Evolutionary conservation across 2,888 invertebrate genomes (phyloP), one percentile per base, ranked within the genome.

Genomic region (Heterodera filipjevi): DNA sequence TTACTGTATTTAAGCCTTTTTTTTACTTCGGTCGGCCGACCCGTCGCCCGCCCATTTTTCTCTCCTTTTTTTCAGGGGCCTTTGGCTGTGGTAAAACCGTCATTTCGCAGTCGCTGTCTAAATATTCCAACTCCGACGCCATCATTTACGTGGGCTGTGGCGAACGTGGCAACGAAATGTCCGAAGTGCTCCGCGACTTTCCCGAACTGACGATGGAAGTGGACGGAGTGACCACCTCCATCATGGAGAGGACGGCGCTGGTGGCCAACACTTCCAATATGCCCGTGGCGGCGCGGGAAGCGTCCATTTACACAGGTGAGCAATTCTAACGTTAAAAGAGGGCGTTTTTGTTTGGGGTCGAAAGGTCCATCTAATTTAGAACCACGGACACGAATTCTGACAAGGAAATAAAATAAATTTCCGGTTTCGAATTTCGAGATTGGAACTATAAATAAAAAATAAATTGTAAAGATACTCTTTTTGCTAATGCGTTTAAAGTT

Each of bases 81-180:
- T 99, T 99, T 92, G 99, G 99, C 91, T 99, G 99, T 91, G 99
- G 99, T 87, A 99, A 99, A 92, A 99, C 99, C 90, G 99, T 99
- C 89, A 99, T 99, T 91, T 99, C 98, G 10, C 99, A 99, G 91
- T 95, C 99, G 2, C 92, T 99, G 81, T 99, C 98, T 89, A 99
- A 99, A 91, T 99, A 96, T 91, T 98, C 97, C 90, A 99, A 99
- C 92, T 97, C 96, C 77, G 98, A 99, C 91, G 96, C 98, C 89
- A 99, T 99, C 91, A 92, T 99, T 89, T 99, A 99, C 92, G 99
- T 99, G 83, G 99, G 99, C 81, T 99, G 99, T 91, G 99, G 99
- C 79, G 99, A 99, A 92, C 94, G 99, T 92, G 99, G 94, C 92
- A 99, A 99, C 92, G 99, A 99, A 92, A 99, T 99, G 99, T 96